A percentile compares a stretch with the other conserved stretches of the same genome.
phyloP scores from a whole-genome alignment of 2,797 vertebrate species.

The Centropyge bicolor region DNA sequence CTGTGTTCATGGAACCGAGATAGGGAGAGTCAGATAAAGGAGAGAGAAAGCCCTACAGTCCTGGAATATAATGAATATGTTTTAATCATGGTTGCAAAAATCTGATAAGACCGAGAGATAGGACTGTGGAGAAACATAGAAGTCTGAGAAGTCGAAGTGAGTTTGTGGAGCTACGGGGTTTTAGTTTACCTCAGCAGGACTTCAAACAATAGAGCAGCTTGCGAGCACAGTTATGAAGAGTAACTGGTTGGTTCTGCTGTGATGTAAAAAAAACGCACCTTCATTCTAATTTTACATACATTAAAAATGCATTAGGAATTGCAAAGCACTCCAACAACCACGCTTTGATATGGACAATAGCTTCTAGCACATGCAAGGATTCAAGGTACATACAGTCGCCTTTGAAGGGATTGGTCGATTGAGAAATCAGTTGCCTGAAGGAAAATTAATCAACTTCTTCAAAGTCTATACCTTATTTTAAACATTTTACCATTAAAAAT shows the following conservation, averaged over 20 bases:
- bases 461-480: background rate
- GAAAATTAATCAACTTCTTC: background rate
- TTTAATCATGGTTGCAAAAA: conserved; percentile 52
- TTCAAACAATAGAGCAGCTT: conserved; percentile 48
- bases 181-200: conserved; percentile 57
- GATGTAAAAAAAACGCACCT: conserved; percentile 34
- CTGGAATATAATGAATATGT: conserved; percentile 59
- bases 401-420: background rate
- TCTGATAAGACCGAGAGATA: conserved; percentile 54
- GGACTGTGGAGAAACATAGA: conserved; percentile 18
- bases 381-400: background rate
- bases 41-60: conserved; percentile 34
- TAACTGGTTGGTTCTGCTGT: background rate
- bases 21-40: conserved; percentile 42
- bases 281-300: conserved; percentile 29
- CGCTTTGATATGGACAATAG: conserved; percentile 11
- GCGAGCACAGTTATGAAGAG: conserved; percentile 16
- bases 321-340: conserved; percentile 10
- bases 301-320: conserved; percentile 42
- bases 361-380: background rate
- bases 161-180: conserved; percentile 37
- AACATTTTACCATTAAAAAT: background rate
- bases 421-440: background rate
- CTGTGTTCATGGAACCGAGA: conserved; percentile 39
- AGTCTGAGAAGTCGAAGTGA: conserved; percentile 27